These are phyloP conservation scores for Disparrhopalites patrizii DNA, from an alignment of 2,888 invertebrate genomes.

Conservation along the genomic window DNA sequence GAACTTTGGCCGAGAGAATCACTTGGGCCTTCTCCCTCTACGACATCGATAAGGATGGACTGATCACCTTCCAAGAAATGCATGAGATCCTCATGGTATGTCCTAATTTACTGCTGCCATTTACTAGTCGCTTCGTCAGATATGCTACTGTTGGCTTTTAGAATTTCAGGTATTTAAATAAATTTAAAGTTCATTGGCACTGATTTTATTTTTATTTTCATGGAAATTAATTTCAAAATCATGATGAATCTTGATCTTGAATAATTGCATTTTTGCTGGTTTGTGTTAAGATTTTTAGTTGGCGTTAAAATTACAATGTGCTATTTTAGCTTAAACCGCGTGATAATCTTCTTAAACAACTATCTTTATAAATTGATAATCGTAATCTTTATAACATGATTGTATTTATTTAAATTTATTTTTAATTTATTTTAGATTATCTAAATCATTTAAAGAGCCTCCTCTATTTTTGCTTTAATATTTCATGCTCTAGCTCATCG, in stretches of 20 bases:
- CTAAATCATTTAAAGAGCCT: too few species aligned
- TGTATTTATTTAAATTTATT: too few species aligned
- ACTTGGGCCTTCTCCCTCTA: constrained; percentile 26
- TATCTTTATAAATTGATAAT: neutral
- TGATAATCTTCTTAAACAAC: neutral
- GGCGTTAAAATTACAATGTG: too few species aligned
- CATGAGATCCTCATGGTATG: constrained; percentile 24
- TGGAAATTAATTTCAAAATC: neutral
- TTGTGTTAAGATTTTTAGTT: too few species aligned
- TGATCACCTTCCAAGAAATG: constrained; percentile 22
- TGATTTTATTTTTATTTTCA: neutral
- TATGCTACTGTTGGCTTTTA: too few species aligned
- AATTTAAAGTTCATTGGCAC: neutral
- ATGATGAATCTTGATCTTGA: neutral
- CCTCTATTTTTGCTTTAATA: too few species aligned
- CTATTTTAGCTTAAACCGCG: too few species aligned
- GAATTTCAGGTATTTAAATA: neutral
- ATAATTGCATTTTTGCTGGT: neutral
- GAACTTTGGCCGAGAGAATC: constrained; percentile 20
- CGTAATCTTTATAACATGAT: too few species aligned
- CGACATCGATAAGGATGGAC: constrained; percentile 29
- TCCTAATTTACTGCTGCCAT: neutral
- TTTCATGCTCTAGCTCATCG: too few species aligned
- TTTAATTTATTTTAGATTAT: too few species aligned
- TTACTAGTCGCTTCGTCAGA: too few species aligned